phyloP scores from a whole-genome alignment of 2,888 invertebrate genomes.

The Colostygia pectinataria region DNA sequence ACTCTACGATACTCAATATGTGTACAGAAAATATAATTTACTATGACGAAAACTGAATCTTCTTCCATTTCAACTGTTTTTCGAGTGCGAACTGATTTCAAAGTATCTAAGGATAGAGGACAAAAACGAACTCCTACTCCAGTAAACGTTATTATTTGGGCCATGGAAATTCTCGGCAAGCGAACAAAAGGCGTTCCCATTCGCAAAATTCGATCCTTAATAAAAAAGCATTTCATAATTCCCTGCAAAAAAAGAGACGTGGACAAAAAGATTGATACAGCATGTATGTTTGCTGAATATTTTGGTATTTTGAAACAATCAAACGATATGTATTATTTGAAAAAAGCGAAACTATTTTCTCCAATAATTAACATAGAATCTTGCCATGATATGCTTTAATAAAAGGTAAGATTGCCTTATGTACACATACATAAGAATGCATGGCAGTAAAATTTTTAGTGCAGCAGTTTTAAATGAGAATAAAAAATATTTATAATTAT shows the following conservation, averaged over 20 bases:
- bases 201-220: constrained; percentile 45
- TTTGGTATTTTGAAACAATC: constrained; percentile 50
- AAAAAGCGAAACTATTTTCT: constrained; percentile 20
- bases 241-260: constrained; percentile 48
- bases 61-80: constrained; percentile 43
- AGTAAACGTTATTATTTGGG: constrained; percentile 57
- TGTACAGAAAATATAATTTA: constrained; percentile 25
- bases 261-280: constrained; percentile 50
- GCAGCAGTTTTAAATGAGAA: constrained; percentile 9
- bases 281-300: constrained; percentile 49
- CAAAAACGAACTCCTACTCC: constrained; percentile 44
- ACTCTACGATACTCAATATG: constrained; percentile 16
- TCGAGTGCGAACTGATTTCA: constrained; percentile 43
- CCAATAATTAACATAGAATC: constrained; percentile 7
- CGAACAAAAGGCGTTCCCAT: constrained; percentile 46
- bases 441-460: constrained; percentile 5
- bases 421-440: neutral
- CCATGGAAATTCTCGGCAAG: constrained; percentile 52
- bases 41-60: constrained; percentile 39
- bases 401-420: constrained; percentile 2
- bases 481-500: constrained; percentile 15
- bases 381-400: too few relatives aligned
- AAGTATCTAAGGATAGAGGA: constrained; percentile 40
- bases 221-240: constrained; percentile 51
- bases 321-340: constrained; percentile 46